Evolutionary conservation across 2,797 vertebrate species (phyloP).

Genomic region (Hydrocynus forskahlii): DNA sequence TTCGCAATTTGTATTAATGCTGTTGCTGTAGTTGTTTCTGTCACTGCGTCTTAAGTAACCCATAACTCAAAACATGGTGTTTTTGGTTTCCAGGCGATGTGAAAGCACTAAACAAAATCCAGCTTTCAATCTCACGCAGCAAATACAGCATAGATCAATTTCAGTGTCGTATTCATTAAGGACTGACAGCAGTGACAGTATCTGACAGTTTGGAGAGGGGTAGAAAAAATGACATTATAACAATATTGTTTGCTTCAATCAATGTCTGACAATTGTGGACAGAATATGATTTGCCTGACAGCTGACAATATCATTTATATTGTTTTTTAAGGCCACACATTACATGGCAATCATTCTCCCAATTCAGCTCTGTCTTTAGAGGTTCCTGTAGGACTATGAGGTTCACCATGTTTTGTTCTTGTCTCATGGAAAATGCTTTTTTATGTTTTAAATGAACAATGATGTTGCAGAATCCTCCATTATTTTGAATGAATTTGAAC

Average conservation of each 20-base stretch:
- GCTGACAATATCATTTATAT: neutral
- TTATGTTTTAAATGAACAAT: neutral
- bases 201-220: neutral
- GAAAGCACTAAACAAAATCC: neutral
- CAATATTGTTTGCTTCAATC: neutral
- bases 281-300: neutral
- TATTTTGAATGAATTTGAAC: too few species aligned
- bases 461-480: too few species aligned
- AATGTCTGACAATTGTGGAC: too few species aligned
- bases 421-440: neutral
- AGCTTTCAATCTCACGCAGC: neutral
- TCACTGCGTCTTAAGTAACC: constrained; percentile 12
- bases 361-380: neutral
- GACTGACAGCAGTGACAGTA: neutral
- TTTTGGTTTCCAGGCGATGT: constrained; percentile 3
- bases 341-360: neutral
- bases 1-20: constrained; percentile 1
- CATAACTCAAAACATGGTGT: constrained; percentile 1
- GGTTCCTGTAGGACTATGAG: neutral
- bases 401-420: neutral
- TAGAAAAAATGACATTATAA: neutral
- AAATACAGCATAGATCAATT: neutral
- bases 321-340: neutral
- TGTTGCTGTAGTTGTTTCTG: constrained; percentile 6
- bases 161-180: constrained; percentile 6